Evolutionary conservation across 2,797 vertebrate species (phyloP).

Genomic region (Phylloscopus collybita): DNA sequence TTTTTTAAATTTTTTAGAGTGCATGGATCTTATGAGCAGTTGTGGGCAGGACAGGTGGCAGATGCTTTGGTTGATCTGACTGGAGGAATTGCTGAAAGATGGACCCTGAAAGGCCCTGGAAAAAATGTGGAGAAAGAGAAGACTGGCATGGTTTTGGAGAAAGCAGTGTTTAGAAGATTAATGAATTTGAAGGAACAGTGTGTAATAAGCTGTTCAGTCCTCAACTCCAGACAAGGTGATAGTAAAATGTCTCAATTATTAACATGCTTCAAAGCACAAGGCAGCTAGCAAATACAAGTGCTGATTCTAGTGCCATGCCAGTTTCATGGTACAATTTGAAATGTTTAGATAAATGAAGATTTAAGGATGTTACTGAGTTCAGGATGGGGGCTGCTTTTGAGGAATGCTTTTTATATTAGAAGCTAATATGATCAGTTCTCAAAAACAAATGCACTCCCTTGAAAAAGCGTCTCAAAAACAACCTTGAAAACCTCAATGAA

Average conservation of each 20-base stretch:
- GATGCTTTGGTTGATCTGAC: slow-evolving; percentile 94
- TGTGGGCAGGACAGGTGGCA: slow-evolving; percentile 96
- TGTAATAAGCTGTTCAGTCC: slow-evolving; percentile 89
- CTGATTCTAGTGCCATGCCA: neutral
- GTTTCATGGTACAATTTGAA: neutral
- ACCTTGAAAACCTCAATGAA: neutral
- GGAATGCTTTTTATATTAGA: neutral
- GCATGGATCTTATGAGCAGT: slow-evolving; percentile 88
- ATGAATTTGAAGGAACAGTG: slow-evolving; percentile 84
- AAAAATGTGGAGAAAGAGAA: slow-evolving; percentile 38
- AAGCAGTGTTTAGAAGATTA: slow-evolving; percentile 80
- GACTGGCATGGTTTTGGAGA: slow-evolving; percentile 65
- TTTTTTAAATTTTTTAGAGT: slow-evolving; percentile 75
- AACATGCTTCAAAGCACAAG: neutral
- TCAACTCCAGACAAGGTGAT: slow-evolving; percentile 82
- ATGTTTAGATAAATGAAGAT: neutral
- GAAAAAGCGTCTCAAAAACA: neutral
- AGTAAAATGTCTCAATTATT: neutral
- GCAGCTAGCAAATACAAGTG: neutral
- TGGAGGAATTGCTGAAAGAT: slow-evolving; percentile 89
- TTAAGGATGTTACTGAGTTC: neutral
- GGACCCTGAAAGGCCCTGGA: slow-evolving; percentile 79
- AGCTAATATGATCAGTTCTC: neutral
- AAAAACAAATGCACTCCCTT: neutral
- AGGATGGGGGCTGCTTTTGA: neutral